Base-by-base conservation (phyloP, 2,113 vertebrate genomes). In the Corythornis vintsioides region DNA sequence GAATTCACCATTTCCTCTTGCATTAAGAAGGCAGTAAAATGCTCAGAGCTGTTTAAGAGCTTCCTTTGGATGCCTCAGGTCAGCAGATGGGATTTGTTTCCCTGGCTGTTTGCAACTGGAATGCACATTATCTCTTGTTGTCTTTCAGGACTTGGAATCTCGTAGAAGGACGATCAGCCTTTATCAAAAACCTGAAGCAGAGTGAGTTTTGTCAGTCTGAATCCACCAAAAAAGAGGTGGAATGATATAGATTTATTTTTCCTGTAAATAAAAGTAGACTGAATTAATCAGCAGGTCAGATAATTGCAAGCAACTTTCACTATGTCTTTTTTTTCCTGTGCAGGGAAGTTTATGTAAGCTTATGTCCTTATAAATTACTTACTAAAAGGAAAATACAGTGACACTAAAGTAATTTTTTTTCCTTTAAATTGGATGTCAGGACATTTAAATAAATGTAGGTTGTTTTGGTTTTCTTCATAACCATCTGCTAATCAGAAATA, bases 131-230 rank as follows among this genome's bases (percentile, higher is more conserved):
- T 52, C 73, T 61, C 3, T 71, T 93, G 48, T 79, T 97, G 35
- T 97, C 80, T 97, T 98, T 77, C 91, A 99, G 99, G 97, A 99
- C 99, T 2, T 99, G 99, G 99, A 99, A 99, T 97, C 98, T 99
- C 70, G 97, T 98, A 59, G 98, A 98, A 78, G 99, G 99, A 96
- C 97, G 99, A 95, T 98, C 98, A 18, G 99, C 99, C 25, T 99
- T 99, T 93, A 98, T 99, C 95, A 99, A 99, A 98, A 99, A 99
- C 88, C 98, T 99, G 93, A 99, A 99, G 90, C 98, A 98, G 92
- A 99, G 99, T 99, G 96, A 98, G 99, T 97, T 50, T 81, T 80
- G 38, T 57, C 28, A 48, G 2, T 90, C 78, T 82, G 61, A 59
- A 78, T 80, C 82, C 69, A 69, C 38, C 25, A 59, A 33, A 83